Base-by-base conservation (phyloP, 2,797 vertebrate species). In the Alosa sapidissima region DNA sequence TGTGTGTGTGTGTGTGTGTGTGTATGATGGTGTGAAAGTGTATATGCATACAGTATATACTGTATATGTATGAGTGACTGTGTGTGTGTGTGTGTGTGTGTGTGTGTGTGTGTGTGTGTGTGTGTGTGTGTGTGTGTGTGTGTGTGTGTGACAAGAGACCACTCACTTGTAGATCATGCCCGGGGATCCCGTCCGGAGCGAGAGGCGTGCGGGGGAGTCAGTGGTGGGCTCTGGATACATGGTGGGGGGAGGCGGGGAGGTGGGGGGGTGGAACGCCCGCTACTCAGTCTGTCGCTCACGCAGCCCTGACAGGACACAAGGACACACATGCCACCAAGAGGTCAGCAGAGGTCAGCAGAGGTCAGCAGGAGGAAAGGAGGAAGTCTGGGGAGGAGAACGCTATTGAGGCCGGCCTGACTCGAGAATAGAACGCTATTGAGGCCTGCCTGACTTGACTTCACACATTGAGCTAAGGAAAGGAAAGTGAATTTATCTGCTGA, bases 181-280 rank as follows among this genome's bases (percentile, higher is more conserved):
- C 13, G 97, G 97, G 87, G 97, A 97, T 91, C 96, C 96, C 0
- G 95, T 97, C 92, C 95, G 92, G 88, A 95, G 93, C 5, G 96
- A 97, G 90, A 97, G 96, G 92, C 96, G 94, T 86, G 96, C 97
- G 0, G 97, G 97, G 82, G 97, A 97, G 91, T 97, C 97, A 19
- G 96, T 96, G 88, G 95, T 97, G 48, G 96, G 95, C 95, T 97
- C 97, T 8, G 97, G 97, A 95, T 96, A 97, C 97, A 97, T 97
- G 95, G 95, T 41, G 41, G 41, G 41, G 41, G 41, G 41, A 41
- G 41, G 41, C 86, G 89, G 90, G 72, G 51, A 45, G 82, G 87
- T 93, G 92, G 86, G 58, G 91, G 93, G 68, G 91, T 90, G 33
- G 95, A 91, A 16, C 41, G 7, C 81, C 87, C 84, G 86, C 81